Evolutionary conservation across 2,797 vertebrate species (phyloP).

Genomic region (Mergus octosetaceus): DNA sequence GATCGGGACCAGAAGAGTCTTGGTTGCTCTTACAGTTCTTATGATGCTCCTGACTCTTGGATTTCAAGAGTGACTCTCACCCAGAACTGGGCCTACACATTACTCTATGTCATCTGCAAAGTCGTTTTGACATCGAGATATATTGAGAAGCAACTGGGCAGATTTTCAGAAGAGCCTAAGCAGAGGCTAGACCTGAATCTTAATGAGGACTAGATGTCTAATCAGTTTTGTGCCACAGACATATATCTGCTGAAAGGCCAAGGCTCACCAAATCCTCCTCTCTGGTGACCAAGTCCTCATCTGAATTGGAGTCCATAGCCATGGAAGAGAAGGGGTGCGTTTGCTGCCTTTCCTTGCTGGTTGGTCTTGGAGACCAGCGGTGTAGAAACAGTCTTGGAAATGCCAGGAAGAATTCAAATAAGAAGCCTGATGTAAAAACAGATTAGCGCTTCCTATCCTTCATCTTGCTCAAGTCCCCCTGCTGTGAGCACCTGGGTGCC

Average conservation of each 20-base stretch:
- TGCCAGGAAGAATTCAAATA: neutral
- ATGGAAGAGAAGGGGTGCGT: neutral
- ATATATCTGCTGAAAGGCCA: neutral
- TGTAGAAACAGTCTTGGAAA: neutral
- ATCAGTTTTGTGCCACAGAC: neutral
- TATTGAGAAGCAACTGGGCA: neutral
- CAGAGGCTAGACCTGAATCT: constrained; percentile 6
- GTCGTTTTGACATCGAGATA: constrained; percentile 1
- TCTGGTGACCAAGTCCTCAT: neutral
- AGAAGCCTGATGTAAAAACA: neutral
- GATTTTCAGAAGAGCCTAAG: constrained; percentile 1
- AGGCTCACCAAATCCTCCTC: neutral
- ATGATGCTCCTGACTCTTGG: neutral
- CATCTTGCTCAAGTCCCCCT: neutral
- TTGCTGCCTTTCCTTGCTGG: neutral
- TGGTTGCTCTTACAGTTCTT: neutral
- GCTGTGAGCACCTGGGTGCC: neutral
- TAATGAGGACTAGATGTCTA: constrained; percentile 5
- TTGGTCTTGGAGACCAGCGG: neutral
- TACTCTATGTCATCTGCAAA: neutral
- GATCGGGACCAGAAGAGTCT: neutral
- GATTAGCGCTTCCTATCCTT: neutral
- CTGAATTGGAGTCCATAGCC: neutral
- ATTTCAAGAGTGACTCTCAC: neutral
- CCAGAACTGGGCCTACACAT: neutral